These are phyloP conservation scores for Haplochromis vanheusdeni DNA, from an alignment of 2,113 vertebrate genomes.

Conservation along the genomic window DNA sequence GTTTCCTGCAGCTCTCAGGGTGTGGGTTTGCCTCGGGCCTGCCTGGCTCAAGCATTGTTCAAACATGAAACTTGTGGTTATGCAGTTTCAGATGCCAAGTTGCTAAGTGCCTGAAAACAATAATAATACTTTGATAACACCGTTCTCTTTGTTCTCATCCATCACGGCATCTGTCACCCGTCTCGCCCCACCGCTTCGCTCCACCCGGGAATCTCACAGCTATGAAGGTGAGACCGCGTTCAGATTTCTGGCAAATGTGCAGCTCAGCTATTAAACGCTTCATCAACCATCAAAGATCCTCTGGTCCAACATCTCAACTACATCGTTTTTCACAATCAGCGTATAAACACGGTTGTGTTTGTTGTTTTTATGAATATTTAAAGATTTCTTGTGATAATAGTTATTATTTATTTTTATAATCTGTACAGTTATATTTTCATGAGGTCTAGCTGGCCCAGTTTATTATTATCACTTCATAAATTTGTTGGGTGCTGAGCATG, in stretches of 20 bases:
- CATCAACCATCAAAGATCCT: not conserved
- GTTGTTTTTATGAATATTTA: not conserved
- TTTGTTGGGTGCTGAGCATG: not conserved
- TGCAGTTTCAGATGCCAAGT: not conserved
- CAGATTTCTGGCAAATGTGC: not conserved
- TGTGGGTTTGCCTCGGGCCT: not conserved
- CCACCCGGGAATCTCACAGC: not conserved
- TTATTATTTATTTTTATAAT: not conserved
- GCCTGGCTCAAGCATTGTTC: not conserved
- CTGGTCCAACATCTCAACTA: not conserved
- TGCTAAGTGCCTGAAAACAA: not conserved
- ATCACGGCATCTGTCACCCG: not conserved
- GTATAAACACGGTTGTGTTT: not conserved
- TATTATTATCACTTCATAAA: not conserved
- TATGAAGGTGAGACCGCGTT: conserved; percentile 41
- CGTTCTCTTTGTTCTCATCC: not conserved
- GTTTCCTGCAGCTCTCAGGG: not conserved
- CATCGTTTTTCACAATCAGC: not conserved
- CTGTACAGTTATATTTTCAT: not conserved
- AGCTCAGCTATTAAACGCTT: not conserved
- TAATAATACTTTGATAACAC: not conserved
- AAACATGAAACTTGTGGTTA: not conserved
- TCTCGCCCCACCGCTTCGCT: accelerated
- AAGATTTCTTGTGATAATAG: not conserved
- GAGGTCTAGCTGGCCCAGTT: not conserved